Base-by-base conservation (phyloP, 2,888 invertebrate species). In the Macrosiphum euphorbiae region DNA sequence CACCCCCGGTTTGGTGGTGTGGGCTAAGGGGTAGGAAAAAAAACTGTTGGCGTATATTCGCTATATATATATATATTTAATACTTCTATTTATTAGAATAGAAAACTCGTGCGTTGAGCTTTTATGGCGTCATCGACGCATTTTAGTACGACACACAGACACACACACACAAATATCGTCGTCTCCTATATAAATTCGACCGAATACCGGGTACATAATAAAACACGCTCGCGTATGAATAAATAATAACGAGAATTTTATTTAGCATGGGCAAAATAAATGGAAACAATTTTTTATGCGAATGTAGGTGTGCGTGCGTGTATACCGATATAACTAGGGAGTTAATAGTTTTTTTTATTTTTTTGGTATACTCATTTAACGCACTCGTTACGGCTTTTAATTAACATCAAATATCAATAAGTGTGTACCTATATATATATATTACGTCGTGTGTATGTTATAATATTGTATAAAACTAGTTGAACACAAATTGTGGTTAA, bases 361-460 rank as follows among this genome's bases (percentile, higher is more conserved):
- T 78, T 35, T 78, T 35, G 35, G 44, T 26, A 11, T 26, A 85
- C 85, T 3, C 85, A 13, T 44, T 85, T 44, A 11, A 85, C 26
- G 44, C 44, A 26, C 1, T 85, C 20, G 26, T 85, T 44, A 26
- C 26, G 35, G 55, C 24, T 52, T 88, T 88, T 41, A 55, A 88
- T 88, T 58, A 88, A 88, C 88, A 55, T 26, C 44, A 85, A 88
- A 88, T 55, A 55, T 41, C 28, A 85, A 44, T 26, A 26, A 26
- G 28, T 85, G 28, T 85, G 26, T 85, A 44, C 44, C 44, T 44
- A 44, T 44, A 41, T 41, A 24, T 3, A 4, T 84, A 84, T 78
- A 55, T 55, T 55, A 35, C 78, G 58, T 5, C 24, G 55, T 26
- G 55, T 58, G 26, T 26, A 55, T 55, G 41, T 41, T 26, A 41